A percentile compares a stretch with the other conserved stretches of the same genome.
Conservation (phyloP, 2,113 vertebrate species). For the Cryptoleucopteryx plumbea region DNA sequence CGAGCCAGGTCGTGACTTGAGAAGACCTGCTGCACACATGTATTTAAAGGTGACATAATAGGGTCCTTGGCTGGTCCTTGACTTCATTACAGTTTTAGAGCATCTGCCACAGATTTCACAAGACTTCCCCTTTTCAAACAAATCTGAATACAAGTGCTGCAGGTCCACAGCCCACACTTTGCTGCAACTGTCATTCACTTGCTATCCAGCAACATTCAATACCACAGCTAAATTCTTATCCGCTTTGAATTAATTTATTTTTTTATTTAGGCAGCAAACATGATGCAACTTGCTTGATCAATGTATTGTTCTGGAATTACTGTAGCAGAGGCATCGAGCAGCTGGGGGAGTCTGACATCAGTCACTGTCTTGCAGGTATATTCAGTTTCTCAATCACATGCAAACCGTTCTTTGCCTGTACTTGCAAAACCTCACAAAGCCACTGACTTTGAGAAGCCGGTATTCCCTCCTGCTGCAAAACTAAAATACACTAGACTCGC, state of each 20-base stretch:
- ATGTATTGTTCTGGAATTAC: slow-evolving; percentile 20
- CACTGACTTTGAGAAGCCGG: background rate
- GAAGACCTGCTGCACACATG: background rate
- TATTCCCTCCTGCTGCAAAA: background rate
- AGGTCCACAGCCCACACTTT: background rate
- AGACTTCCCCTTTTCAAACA: background rate
- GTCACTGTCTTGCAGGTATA: slow-evolving; percentile 17
- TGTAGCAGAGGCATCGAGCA: slow-evolving; percentile 3
- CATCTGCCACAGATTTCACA: background rate
- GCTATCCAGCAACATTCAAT: background rate
- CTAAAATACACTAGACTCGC: background rate
- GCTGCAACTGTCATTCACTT: background rate
- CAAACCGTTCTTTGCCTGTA: slow-evolving; percentile 25
- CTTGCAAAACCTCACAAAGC: slow-evolving; percentile 42
- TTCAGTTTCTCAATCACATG: slow-evolving; percentile 50
- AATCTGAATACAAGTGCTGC: background rate
- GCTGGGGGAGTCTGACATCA: slow-evolving; percentile 42
- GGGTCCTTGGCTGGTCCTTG: background rate
- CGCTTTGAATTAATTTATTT: background rate
- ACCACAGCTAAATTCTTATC: background rate
- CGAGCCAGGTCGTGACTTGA: background rate
- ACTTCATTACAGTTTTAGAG: background rate
- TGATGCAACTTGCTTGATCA: slow-evolving; percentile 53
- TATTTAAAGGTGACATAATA: background rate
- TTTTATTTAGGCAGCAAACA: slow-evolving; percentile 31